Percentiles rank a stretch among this genome's conserved stretches.
These are phyloP conservation scores for Tamias sibiricus DNA, from an alignment of 2,113 vertebrate genomes.

Conservation along the genomic window DNA sequence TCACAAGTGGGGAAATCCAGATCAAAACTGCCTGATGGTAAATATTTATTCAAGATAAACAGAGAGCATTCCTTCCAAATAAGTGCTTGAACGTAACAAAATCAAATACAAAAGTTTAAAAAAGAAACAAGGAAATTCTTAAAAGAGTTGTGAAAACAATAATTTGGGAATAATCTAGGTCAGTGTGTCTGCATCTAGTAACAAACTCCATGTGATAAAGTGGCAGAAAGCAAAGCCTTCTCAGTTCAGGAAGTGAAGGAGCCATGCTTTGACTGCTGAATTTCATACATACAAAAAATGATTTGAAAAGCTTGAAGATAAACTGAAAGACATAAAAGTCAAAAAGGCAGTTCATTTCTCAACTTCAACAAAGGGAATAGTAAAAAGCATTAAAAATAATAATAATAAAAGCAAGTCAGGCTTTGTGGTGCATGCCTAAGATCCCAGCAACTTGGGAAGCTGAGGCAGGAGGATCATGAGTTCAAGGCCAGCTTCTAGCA, in stretches of 20 bases:
- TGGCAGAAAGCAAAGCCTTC: not conserved
- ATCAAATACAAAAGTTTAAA: not conserved
- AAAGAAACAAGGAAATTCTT: not conserved
- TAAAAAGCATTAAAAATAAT: not conserved
- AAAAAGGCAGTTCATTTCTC: not conserved
- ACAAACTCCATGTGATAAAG: not conserved
- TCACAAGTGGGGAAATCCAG: not conserved
- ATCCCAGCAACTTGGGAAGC: too few species aligned
- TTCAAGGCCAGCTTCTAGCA: too few species aligned
- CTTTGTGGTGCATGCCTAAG: too few species aligned
- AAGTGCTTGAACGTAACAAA: not conserved
- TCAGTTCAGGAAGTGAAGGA: not conserved
- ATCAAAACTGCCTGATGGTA: not conserved
- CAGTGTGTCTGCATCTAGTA: constrained; percentile 18
- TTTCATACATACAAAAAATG: not conserved
- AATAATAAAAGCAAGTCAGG: too few species aligned
- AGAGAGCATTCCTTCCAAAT: not conserved
- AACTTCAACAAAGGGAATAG: not conserved
- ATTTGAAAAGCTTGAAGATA: not conserved
- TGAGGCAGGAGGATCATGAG: too few species aligned
- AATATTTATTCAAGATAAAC: constrained; percentile 46
- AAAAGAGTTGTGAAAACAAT: not conserved
- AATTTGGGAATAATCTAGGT: constrained; percentile 24
- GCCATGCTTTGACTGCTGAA: constrained; percentile 15
- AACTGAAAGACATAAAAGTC: not conserved